A percentile compares a stretch with the other conserved stretches of the same genome.
Conservation (phyloP, 1,140 invertebrate species). For the Calephelis nemesis region DNA sequence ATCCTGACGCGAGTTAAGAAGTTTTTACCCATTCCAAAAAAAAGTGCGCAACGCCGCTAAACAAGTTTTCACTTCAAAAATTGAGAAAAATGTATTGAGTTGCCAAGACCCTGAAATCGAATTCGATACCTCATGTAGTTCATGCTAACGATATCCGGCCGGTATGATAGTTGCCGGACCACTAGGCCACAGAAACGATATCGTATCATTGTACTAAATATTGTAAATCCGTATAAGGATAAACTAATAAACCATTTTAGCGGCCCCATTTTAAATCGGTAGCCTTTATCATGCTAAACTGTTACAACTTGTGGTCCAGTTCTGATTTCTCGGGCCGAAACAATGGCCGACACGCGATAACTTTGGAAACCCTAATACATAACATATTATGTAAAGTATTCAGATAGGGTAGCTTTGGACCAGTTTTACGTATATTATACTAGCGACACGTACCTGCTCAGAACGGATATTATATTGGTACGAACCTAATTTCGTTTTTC, state of each 20-base stretch:
- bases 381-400: conserved; percentile 12
- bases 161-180: too few species aligned
- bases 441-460: too few species aligned
- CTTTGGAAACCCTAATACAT: conserved; percentile 18
- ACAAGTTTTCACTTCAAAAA: too few species aligned
- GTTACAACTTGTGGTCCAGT: conserved; percentile 51
- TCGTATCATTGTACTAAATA: neutral
- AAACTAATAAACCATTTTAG: conserved; percentile 50
- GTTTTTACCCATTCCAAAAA: too few species aligned
- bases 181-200: neutral
- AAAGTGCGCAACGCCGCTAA: too few species aligned
- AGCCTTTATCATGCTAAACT: conserved; percentile 70
- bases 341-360: conserved; percentile 40
- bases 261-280: conserved; percentile 61
- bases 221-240: conserved; percentile 16
- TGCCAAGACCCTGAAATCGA: too few species aligned
- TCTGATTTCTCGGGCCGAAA: conserved; percentile 52
- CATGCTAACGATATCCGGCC: too few species aligned
- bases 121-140: too few species aligned
- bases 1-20: too few species aligned
- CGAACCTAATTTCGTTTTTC: too few species aligned
- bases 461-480: too few species aligned
- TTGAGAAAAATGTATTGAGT: too few species aligned
- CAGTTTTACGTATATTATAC: neutral
- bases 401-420: neutral